Evolutionary conservation across 2,888 invertebrate genomes (phyloP).

Genomic region (Orthosia gracilis): DNA sequence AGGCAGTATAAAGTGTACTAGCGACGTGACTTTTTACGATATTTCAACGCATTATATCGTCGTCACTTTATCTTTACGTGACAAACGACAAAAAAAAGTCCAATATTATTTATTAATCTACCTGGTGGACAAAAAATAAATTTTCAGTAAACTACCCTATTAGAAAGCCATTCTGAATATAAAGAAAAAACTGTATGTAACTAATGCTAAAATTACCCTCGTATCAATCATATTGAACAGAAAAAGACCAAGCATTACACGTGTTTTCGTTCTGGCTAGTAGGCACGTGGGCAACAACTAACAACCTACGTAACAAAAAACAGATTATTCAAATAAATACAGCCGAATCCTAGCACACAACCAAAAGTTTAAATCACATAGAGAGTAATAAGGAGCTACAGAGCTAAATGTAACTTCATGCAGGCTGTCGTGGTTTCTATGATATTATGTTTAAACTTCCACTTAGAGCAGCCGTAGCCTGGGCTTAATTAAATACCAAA

Average conservation of each 20-base stretch:
- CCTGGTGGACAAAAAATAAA: too few relatives aligned
- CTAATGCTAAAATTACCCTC: neutral
- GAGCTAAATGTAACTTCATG: constrained; percentile 10
- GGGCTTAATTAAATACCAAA: constrained; percentile 52
- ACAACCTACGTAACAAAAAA: neutral
- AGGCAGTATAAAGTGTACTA: too few relatives aligned
- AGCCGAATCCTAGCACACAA: constrained; percentile 10
- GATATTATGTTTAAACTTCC: constrained; percentile 27
- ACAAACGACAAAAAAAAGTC: too few relatives aligned
- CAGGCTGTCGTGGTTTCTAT: constrained; percentile 7
- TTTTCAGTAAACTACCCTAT: neutral
- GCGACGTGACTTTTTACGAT: too few relatives aligned
- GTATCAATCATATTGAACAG: neutral
- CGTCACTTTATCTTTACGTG: too few relatives aligned
- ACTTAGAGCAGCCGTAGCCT: constrained; percentile 13
- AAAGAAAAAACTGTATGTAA: neutral
- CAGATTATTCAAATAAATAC: constrained; percentile 12
- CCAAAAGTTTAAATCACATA: constrained; percentile 29
- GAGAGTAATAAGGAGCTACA: constrained; percentile 3
- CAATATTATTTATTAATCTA: too few relatives aligned
- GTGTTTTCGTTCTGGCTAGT: neutral
- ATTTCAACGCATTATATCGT: too few relatives aligned
- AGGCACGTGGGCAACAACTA: neutral
- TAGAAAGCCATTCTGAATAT: neutral
- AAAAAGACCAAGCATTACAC: neutral